Base-by-base conservation (phyloP, 2,888 invertebrate genomes). In the Stenodema calcarata region DNA sequence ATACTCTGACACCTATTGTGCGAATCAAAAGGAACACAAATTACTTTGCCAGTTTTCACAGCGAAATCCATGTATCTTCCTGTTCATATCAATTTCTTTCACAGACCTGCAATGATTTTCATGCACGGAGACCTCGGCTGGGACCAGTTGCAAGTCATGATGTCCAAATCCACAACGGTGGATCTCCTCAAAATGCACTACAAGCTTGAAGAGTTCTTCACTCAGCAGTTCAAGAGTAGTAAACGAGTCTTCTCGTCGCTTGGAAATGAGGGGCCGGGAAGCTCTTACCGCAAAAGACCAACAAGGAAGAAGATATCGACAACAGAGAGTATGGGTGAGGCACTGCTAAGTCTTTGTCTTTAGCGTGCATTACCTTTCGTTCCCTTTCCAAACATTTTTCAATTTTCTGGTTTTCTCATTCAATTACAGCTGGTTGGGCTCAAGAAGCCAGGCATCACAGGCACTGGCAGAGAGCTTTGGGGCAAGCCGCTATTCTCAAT, bases 81-180 rank as follows among this genome's bases (percentile, higher is more conserved):
- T n/a, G n/a, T 7, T 35, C 35, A 35, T 35, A 35, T 35, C 69
- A 88, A 88, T 87, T 87, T 91, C 90, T 81, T 90, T 78, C 73
- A 1, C 30, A 94, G 96, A 89, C 96, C 97, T 3, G 97, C 97
- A 0, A 94, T 96, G 90, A 96, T 98, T 90, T 96, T 98, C 90
- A 95, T 98, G 90, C 97, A 98, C 91, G 97, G 97, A 69, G 96
- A 97, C 89, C 93, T 99, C 84, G 94, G 95, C 88, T 99, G 99
- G 99, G 97, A 98, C 91, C 98, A 97, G 90, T 93, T 99, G 70
- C 99, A 99, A 92, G 94, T 99, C 90, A 96, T 99, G 94, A 98
- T 99, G 91, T 97, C 97, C 6, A 96, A 98, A 91, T 98, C 98
- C 79, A 99, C 99, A 0, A 98, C 99, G 0, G 97, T 98, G 0